A percentile compares a stretch with the other conserved stretches of the same genome.
phyloP scores from a whole-genome alignment of 2,888 invertebrate species.

The Congeria kusceri region DNA sequence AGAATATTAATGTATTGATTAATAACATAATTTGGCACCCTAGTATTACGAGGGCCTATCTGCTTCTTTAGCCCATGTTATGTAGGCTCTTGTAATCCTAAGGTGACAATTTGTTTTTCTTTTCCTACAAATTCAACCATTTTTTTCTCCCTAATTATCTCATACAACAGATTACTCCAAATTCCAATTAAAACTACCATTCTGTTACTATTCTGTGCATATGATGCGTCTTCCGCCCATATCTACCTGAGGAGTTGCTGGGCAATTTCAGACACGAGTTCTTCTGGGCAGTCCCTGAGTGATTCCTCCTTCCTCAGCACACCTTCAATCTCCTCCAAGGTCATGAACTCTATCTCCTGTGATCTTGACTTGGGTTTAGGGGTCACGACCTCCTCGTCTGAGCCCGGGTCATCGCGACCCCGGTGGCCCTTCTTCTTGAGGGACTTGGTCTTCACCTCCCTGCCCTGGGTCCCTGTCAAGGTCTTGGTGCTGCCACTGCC shows the following conservation, averaged over 20 bases:
- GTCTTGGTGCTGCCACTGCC: constrained; percentile 88
- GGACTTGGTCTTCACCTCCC: constrained; percentile 97
- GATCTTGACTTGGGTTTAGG: constrained; percentile 47
- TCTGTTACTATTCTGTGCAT: too few species aligned
- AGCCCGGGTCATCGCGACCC: constrained; percentile 88
- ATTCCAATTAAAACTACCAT: too few species aligned
- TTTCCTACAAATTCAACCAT: too few species aligned
- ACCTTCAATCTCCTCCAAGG: constrained; percentile 89
- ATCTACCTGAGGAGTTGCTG: constrained; percentile 89
- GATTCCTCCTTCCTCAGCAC: constrained; percentile 87
- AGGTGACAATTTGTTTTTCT: too few species aligned
- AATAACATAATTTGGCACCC: too few species aligned
- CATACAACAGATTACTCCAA: too few species aligned
- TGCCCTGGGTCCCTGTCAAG: constrained; percentile 96
- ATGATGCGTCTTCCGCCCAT: too few species aligned
- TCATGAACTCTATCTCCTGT: constrained; percentile 76
- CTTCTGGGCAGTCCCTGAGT: constrained; percentile 89
- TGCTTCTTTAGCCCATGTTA: too few species aligned
- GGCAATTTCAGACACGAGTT: constrained; percentile 90
- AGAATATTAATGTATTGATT: too few species aligned
- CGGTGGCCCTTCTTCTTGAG: constrained; percentile 90
- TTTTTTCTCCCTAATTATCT: too few species aligned
- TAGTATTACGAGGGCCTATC: too few species aligned
- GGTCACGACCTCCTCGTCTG: constrained; percentile 88
- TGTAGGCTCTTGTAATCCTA: too few species aligned